These are phyloP conservation scores for Cheilosia urbana DNA, from an alignment of 2,888 invertebrate genomes.

Conservation along the genomic window DNA sequence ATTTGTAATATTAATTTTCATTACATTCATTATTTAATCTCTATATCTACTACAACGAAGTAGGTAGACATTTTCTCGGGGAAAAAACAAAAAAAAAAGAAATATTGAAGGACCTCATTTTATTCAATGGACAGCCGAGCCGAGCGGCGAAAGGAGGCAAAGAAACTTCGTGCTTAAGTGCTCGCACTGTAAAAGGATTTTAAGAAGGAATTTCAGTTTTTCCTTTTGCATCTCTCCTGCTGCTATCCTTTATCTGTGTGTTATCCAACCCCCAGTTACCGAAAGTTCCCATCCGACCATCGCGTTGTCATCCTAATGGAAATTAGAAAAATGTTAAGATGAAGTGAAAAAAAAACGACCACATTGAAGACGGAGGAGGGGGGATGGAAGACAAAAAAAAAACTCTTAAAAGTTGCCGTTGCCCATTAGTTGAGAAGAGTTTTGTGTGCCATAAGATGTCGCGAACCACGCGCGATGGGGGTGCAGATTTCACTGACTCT, in stretches of 20 bases:
- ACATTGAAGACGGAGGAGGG: not conserved
- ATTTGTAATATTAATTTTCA: slow-evolving; percentile 71
- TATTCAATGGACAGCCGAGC: slow-evolving; percentile 65
- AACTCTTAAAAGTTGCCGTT: slow-evolving; percentile 71
- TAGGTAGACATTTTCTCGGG: slow-evolving; percentile 61
- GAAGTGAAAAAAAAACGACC: slow-evolving; percentile 47
- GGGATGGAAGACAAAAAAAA: not conserved
- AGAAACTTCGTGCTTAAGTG: slow-evolving; percentile 73
- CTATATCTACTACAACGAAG: slow-evolving; percentile 36
- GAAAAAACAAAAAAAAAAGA: slow-evolving; percentile 50
- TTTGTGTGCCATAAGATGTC: slow-evolving; percentile 71
- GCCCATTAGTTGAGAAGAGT: slow-evolving; percentile 75
- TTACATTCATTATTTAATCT: slow-evolving; percentile 70
- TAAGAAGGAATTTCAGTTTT: slow-evolving; percentile 48
- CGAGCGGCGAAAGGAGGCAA: slow-evolving; percentile 56
- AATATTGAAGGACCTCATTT: slow-evolving; percentile 66
- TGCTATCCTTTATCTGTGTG: slow-evolving; percentile 65
- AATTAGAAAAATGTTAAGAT: slow-evolving; percentile 72
- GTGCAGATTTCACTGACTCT: slow-evolving; percentile 56
- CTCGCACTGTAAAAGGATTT: slow-evolving; percentile 74
- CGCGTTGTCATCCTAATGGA: slow-evolving; percentile 65
- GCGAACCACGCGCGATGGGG: slow-evolving; percentile 64
- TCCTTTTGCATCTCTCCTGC: slow-evolving; percentile 25
- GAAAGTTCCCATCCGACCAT: slow-evolving; percentile 40
- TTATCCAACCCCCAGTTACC: slow-evolving; percentile 35